Conservation (phyloP, 2,888 invertebrate genomes). For the Punctoribates punctum region DNA sequence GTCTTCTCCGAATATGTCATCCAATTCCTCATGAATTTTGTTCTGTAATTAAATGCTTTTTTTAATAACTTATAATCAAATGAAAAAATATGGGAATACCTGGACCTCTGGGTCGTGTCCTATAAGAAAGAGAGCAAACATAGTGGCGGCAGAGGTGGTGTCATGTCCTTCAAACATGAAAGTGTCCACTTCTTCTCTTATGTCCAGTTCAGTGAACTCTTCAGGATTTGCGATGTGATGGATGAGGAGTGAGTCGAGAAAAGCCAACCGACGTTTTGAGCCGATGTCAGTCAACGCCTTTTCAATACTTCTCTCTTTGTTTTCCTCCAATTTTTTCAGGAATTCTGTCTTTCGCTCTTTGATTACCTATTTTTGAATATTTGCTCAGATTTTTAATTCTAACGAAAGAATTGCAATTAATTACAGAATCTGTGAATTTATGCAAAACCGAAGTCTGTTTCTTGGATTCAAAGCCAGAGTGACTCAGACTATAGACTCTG, state of each 20-base stretch:
- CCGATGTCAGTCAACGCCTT: neutral
- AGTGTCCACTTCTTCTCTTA: slow-evolving; percentile 57
- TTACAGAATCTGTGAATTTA: slow-evolving; percentile 32
- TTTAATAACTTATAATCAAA: neutral
- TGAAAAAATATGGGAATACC: slow-evolving; percentile 1
- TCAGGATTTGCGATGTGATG: slow-evolving; percentile 50
- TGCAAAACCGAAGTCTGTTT: neutral
- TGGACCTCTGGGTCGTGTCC: slow-evolving; percentile 15
- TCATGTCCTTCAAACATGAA: slow-evolving; percentile 48
- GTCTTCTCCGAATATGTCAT: slow-evolving; percentile 31
- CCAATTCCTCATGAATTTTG: slow-evolving; percentile 35
- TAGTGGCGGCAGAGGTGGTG: neutral
- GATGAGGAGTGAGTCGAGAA: slow-evolving; percentile 56
- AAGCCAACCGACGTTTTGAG: slow-evolving; percentile 51
- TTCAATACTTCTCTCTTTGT: neutral
- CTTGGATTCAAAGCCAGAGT: neutral
- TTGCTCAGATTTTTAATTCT: neutral
- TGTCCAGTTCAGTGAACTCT: slow-evolving; percentile 53
- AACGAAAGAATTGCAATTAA: neutral
- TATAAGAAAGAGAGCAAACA: slow-evolving; percentile 1
- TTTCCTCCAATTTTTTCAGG: slow-evolving; percentile 1
- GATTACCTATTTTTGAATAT: slow-evolving; percentile 2
- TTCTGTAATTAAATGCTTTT: neutral
- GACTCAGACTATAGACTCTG: neutral
- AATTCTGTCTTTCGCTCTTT: slow-evolving; percentile 24